phyloP scores from a whole-genome alignment of 2,888 invertebrate genomes.

The Crematogaster levior region DNA sequence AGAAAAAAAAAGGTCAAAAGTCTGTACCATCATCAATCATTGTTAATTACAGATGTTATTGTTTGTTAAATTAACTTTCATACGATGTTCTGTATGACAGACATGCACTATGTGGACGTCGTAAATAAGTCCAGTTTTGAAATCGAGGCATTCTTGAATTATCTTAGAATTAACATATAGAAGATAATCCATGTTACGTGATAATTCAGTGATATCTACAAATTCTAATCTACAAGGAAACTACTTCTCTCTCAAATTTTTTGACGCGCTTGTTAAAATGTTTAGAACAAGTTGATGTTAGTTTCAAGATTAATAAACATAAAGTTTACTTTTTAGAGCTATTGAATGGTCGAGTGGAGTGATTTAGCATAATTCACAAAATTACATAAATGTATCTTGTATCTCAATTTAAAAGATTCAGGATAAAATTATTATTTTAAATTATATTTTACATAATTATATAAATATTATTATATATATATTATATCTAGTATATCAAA shows the following conservation, averaged over 20 bases:
- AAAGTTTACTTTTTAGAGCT: neutral
- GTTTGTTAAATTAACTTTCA: too few relatives aligned
- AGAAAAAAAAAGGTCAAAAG: neutral
- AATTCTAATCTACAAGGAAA: neutral
- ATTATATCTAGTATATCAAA: too few relatives aligned
- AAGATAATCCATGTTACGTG: neutral
- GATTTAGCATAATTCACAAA: neutral
- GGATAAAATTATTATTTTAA: neutral
- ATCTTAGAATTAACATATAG: neutral
- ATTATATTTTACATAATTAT: too few relatives aligned
- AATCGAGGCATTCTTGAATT: neutral
- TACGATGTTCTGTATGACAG: too few relatives aligned
- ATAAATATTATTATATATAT: too few relatives aligned
- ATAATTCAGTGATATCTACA: neutral
- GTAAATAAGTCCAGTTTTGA: neutral
- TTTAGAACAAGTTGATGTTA: neutral
- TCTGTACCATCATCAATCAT: conserved; percentile 4
- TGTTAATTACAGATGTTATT: neutral
- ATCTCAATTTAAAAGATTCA: neutral
- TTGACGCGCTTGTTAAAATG: neutral
- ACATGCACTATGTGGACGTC: neutral
- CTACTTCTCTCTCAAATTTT: neutral
- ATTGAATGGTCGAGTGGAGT: neutral
- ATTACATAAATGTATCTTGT: neutral
- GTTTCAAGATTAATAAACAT: neutral